phyloP scores from a whole-genome alignment of 2,113 vertebrate genomes.

The Bungarus multicinctus region DNA sequence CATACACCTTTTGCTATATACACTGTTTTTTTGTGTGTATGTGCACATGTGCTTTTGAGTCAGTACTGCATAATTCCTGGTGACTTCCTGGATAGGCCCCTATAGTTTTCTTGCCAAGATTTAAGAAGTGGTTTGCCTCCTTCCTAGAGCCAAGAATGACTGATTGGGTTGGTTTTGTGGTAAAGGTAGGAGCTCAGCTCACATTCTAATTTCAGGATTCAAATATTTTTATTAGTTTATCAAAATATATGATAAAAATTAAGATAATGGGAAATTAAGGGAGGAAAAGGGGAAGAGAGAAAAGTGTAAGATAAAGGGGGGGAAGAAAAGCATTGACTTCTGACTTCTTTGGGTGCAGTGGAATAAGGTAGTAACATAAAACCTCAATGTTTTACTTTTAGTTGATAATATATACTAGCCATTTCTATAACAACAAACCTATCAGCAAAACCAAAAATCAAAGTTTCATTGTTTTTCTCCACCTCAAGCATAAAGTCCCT shows the following conservation, averaged over 20 bases:
- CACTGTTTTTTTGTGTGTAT: not conserved
- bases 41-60: not conserved
- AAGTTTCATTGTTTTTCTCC: not conserved
- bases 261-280: not conserved
- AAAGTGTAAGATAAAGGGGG: not conserved
- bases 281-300: not conserved
- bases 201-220: not conserved
- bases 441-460: not conserved
- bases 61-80: not conserved
- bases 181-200: not conserved
- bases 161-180: not conserved
- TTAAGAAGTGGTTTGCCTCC: not conserved
- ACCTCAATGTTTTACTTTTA: not conserved
- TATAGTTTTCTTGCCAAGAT: not conserved
- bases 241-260: not conserved
- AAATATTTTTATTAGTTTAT: not conserved
- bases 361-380: not conserved
- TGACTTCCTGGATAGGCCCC: not conserved
- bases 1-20: not conserved
- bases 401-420: not conserved
- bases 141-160: not conserved
- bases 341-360: not conserved
- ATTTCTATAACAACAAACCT: not conserved
- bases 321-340: not conserved
- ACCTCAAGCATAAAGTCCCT: not conserved